These are phyloP conservation scores for Myiotriccus ornatus DNA, from an alignment of 2,797 vertebrate genomes.

Conservation along the genomic window DNA sequence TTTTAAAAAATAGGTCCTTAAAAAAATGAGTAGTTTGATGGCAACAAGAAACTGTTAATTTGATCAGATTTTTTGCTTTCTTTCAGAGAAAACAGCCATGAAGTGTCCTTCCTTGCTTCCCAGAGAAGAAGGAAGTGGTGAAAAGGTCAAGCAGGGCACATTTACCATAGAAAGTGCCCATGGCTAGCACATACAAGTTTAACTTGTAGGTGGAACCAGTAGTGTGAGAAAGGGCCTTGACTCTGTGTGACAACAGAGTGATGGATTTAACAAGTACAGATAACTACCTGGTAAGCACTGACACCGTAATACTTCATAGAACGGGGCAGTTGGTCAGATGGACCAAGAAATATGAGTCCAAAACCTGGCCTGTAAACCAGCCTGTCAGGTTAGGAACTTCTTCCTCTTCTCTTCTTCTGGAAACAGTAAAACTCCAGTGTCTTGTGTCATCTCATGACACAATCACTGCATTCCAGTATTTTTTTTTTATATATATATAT, in stretches of 20 bases:
- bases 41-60: not conserved
- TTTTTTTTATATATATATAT: no score
- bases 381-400: not conserved
- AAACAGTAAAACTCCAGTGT: not conserved
- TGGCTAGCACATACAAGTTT: not conserved
- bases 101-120: not conserved
- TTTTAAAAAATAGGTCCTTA: not conserved
- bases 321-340: not conserved
- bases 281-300: not conserved
- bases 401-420: not conserved
- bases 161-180: not conserved
- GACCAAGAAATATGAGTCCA: not conserved
- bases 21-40: not conserved
- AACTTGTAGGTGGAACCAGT: not conserved
- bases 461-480: not conserved
- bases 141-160: not conserved
- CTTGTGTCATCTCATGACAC: not conserved
- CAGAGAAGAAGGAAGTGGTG: not conserved
- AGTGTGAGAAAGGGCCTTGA: not conserved
- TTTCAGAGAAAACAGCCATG: not conserved
- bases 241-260: fast-evolving
- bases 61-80: not conserved
- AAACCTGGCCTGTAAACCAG: not conserved
- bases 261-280: not conserved
- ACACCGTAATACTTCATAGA: fast-evolving